Conservation (phyloP, 2,113 vertebrate genomes). For the Eurypyga helias region DNA sequence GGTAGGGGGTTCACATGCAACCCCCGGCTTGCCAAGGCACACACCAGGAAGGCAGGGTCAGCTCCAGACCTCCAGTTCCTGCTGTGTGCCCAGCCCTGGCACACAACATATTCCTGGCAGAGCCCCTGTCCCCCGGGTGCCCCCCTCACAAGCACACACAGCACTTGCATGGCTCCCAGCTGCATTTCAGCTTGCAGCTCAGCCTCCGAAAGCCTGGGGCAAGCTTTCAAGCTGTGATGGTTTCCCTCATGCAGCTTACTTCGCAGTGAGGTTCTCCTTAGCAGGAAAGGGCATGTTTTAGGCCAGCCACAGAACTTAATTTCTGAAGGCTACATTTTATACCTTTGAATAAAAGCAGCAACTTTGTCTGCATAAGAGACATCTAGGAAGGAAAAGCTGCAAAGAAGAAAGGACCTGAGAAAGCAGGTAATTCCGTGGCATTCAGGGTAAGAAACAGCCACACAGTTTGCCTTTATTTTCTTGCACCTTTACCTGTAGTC, state of each 20-base stretch:
- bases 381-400: neutral
- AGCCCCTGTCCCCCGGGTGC: rapidly evolving
- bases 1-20: too few species aligned
- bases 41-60: neutral
- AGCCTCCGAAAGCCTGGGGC: neutral
- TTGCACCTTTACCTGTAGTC: neutral
- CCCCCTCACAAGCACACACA: rapidly evolving
- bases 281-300: neutral
- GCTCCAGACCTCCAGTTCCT: neutral
- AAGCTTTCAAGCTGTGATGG: neutral
- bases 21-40: neutral
- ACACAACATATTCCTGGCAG: rapidly evolving
- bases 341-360: neutral
- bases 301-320: neutral
- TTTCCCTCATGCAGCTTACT: neutral
- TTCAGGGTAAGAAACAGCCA: neutral
- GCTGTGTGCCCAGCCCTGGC: rapidly evolving
- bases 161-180: neutral
- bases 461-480: neutral
- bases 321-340: neutral
- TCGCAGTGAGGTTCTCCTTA: rapidly evolving
- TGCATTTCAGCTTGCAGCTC: neutral
- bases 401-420: neutral
- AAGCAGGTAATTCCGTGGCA: too few species aligned
- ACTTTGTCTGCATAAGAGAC: rapidly evolving